Evolutionary conservation across 2,113 vertebrate genomes (phyloP).

Genomic region (Psettodes erumei): DNA sequence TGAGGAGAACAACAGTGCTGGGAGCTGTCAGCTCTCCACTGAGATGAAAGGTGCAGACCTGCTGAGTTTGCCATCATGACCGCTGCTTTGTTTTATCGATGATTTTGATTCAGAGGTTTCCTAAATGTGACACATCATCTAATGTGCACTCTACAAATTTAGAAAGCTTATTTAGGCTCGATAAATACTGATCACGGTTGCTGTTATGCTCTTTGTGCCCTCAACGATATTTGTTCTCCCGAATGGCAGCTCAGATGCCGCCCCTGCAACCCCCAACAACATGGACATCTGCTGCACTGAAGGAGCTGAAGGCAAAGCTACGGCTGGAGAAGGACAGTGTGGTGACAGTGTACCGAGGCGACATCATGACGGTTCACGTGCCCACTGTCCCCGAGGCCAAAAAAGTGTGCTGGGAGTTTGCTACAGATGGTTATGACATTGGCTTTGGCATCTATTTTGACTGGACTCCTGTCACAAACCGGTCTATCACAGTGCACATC

Average conservation of each 20-base stretch:
- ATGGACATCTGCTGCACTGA: slow-evolving; percentile 91
- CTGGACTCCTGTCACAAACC: slow-evolving; percentile 92
- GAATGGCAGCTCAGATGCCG: slow-evolving; percentile 86
- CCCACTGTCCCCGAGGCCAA: slow-evolving; percentile 94
- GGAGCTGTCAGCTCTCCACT: slow-evolving; percentile 76
- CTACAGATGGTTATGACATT: slow-evolving; percentile 96
- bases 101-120: slow-evolving; percentile 9
- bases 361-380: slow-evolving; percentile 95
- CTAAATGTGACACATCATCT: not conserved
- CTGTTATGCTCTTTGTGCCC: slow-evolving; percentile 1
- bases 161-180: not conserved
- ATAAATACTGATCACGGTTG: not conserved
- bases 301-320: slow-evolving; percentile 94
- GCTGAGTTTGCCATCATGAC: slow-evolving; percentile 17
- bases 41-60: slow-evolving; percentile 80
- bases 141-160: not conserved
- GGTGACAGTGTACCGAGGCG: slow-evolving; percentile 94
- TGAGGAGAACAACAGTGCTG: slow-evolving; percentile 88
- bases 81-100: slow-evolving; percentile 23
- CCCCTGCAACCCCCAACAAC: slow-evolving; percentile 88
- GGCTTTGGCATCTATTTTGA: slow-evolving; percentile 99
- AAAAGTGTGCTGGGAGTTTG: slow-evolving; percentile 97
- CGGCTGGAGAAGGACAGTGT: slow-evolving; percentile 89
- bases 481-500: slow-evolving; percentile 95
- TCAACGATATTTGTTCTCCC: slow-evolving; percentile 27